These are phyloP conservation scores for Chaenocephalus aceratus DNA, from an alignment of 2,113 vertebrate genomes.

Conservation along the genomic window DNA sequence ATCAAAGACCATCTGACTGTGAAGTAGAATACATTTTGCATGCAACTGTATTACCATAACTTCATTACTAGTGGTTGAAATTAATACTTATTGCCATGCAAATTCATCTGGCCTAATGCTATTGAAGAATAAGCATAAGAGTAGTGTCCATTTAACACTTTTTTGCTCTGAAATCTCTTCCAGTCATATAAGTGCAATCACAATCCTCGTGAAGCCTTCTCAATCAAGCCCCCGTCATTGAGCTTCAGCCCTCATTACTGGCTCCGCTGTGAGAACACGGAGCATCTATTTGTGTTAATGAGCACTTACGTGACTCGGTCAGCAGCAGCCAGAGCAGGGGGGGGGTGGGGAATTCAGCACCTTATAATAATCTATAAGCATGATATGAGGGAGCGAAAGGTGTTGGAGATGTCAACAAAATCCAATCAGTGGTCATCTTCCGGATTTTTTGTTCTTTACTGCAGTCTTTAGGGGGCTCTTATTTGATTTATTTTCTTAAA, in stretches of 20 bases:
- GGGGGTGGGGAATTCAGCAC: slow-evolving; percentile 50
- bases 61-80: no score
- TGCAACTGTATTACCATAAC: no score
- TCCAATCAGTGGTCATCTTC: slow-evolving; percentile 31
- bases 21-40: no score
- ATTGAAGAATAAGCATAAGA: neutral
- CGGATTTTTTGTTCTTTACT: slow-evolving; percentile 31
- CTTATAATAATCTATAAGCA: slow-evolving; percentile 50
- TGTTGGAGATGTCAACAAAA: slow-evolving; percentile 46
- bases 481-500: slow-evolving; percentile 55
- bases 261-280: slow-evolving; percentile 35
- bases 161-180: slow-evolving; percentile 23
- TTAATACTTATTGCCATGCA: no score
- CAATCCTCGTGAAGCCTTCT: slow-evolving; percentile 43
- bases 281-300: slow-evolving; percentile 60
- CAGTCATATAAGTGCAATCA: slow-evolving; percentile 27
- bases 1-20: no score
- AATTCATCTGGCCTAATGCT: neutral
- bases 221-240: slow-evolving; percentile 56
- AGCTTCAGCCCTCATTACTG: slow-evolving; percentile 62
- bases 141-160: neutral
- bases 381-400: slow-evolving; percentile 2
- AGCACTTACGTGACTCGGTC: slow-evolving; percentile 52
- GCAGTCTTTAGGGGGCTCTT: slow-evolving; percentile 34
- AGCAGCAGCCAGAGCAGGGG: slow-evolving; percentile 34